Evolutionary conservation across 1,140 invertebrate species (phyloP), one percentile per base, ranked within the genome.

Genomic region (Drosophila quadrilineata): DNA sequence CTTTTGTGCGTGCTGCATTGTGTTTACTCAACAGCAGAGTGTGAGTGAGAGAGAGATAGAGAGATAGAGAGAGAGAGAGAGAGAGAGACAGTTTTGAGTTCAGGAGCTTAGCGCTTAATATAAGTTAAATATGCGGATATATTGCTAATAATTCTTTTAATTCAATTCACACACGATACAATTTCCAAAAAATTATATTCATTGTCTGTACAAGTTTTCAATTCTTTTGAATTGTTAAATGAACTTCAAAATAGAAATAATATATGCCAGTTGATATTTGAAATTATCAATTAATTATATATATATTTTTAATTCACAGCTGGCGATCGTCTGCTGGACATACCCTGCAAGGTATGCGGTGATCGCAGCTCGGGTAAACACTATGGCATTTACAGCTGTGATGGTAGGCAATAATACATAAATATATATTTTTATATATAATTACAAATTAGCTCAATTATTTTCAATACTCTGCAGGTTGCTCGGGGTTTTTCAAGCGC

Each of bases 331-430:
- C 92, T 98, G 36, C 92, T 98, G 66, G 97, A 99, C 90, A 98
- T 99, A 87, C 96, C 96, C 0, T 98, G 97, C 91, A 97, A 98
- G 91, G 97, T 99, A 57, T 99, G 98, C 88, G 98, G 97, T 31
- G 98, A 99, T 91, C 92, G 97, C 80, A 98, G 97, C 90, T 98
- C 96, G 12, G 97, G 98, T 63, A 98, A 98, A 92, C 97, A 99
- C 90, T 99, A 99, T 91, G 97, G 97, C 52, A 97, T 98, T 82
- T 98, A 98, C 91, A 98, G 96, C 87, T 99, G 98, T 90, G 97
- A 99, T 92, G 96, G 97, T 98, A 92, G 94, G 92, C 91, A 14
- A 49, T 48, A 24, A 12, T 24, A 26, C 14, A 5, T 31, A 8
- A 6, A 21, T 41, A 3, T 6, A n/a, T 0, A 1, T 14, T 4